Conservation (phyloP, 2,888 invertebrate species). For the Philonicus albiceps region DNA sequence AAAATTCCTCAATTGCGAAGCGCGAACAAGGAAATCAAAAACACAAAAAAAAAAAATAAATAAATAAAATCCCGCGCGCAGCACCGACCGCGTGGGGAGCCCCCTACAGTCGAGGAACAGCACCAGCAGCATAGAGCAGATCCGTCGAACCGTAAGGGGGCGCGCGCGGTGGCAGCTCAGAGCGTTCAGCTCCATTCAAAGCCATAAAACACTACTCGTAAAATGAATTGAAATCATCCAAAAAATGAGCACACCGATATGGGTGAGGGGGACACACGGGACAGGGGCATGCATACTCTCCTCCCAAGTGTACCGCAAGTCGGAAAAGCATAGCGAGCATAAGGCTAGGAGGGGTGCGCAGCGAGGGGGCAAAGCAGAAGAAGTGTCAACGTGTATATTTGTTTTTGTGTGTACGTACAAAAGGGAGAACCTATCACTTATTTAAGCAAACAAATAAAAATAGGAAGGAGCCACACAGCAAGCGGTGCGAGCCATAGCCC, state of each 20-base stretch:
- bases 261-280: neutral
- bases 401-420: conserved; percentile 25
- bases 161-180: neutral
- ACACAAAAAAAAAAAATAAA: too few relatives aligned
- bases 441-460: conserved; percentile 41
- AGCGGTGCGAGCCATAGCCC: too few relatives aligned
- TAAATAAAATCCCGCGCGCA: neutral
- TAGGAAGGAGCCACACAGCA: too few relatives aligned
- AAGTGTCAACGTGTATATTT: conserved; percentile 28
- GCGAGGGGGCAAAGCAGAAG: neutral
- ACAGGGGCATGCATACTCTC: neutral
- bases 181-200: conserved; percentile 37
- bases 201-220: conserved; percentile 40
- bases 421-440: conserved; percentile 36
- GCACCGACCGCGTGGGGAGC: neutral
- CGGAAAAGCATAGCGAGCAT: neutral
- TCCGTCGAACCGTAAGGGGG: neutral
- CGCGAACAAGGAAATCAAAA: conserved; percentile 14
- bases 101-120: neutral
- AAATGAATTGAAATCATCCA: conserved; percentile 39
- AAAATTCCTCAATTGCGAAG: conserved; percentile 30
- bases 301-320: neutral
- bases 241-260: neutral
- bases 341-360: neutral
- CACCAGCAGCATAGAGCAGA: neutral